Evolutionary conservation across 2,113 vertebrate genomes (phyloP).

Genomic region (Hyaena hyaena): DNA sequence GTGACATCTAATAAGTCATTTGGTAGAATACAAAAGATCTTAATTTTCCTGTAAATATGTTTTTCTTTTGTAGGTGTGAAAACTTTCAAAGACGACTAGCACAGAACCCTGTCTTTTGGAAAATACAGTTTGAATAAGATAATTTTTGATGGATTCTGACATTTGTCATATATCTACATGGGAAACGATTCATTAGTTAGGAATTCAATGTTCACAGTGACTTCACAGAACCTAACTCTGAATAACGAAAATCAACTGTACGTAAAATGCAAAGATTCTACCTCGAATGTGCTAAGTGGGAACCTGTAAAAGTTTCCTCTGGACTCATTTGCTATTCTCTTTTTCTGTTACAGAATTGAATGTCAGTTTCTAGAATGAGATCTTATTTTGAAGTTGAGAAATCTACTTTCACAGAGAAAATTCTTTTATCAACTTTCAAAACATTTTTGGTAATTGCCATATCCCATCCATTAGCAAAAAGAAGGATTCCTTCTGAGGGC

Average conservation of each 20-base stretch:
- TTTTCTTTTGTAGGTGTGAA: too few relatives aligned
- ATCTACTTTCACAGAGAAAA: not conserved
- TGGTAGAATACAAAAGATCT: too few relatives aligned
- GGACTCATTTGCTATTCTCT: constrained; percentile 5
- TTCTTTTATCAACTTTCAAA: not conserved
- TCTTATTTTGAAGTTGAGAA: constrained; percentile 11
- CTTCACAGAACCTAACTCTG: not conserved
- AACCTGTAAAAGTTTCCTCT: not conserved
- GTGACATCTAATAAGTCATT: not conserved
- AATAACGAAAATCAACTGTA: not conserved
- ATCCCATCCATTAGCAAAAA: not conserved
- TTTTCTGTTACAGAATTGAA: not conserved
- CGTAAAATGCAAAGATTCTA: constrained; percentile 41
- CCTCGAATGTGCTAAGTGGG: not conserved
- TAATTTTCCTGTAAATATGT: too few relatives aligned
- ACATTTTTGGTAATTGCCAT: not conserved
- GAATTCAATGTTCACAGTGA: not conserved
- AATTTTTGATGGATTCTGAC: too few relatives aligned
- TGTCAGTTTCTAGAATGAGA: not conserved
- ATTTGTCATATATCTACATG: not conserved
- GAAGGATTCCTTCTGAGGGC: constrained; percentile 1
- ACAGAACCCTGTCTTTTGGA: too few relatives aligned
- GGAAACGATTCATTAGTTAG: not conserved
- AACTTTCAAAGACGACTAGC: too few relatives aligned
- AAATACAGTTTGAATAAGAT: too few relatives aligned